Percentiles rank a stretch among this genome's conserved stretches.
Conservation (phyloP, 2,888 invertebrate genomes). For the Ditylenchus weischeri region DNA sequence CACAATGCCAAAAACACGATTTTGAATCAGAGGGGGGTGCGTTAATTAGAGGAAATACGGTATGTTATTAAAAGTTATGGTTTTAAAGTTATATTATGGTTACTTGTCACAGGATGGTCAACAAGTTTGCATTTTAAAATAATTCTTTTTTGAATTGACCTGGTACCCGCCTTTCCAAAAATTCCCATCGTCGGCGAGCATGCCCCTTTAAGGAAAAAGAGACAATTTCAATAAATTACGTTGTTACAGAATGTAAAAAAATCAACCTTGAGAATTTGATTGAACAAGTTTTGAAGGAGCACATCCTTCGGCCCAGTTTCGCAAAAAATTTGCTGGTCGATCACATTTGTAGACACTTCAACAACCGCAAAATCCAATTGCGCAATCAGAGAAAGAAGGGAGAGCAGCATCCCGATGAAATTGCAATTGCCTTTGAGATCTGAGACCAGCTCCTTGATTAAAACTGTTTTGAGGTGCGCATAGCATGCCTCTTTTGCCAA, state of each 20-base stretch:
- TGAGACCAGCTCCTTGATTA: constrained; percentile 19
- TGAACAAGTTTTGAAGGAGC: constrained; percentile 2
- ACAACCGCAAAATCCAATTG: constrained; percentile 15
- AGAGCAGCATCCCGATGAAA: constrained; percentile 21
- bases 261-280: neutral
- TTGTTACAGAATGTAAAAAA: constrained; percentile 5
- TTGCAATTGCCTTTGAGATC: constrained; percentile 27
- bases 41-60: too few relatives aligned
- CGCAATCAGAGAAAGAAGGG: constrained; percentile 11
- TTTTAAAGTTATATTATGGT: too few relatives aligned
- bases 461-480: constrained; percentile 13
- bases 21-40: too few relatives aligned
- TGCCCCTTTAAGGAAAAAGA: too few relatives aligned
- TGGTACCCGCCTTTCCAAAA: too few relatives aligned
- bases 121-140: too few relatives aligned
- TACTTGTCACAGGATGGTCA: too few relatives aligned
- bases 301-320: neutral
- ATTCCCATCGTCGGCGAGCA: too few relatives aligned
- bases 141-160: too few relatives aligned
- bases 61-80: too few relatives aligned
- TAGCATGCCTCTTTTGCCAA: constrained; percentile 21
- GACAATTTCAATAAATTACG: too few relatives aligned
- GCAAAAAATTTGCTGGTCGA: neutral
- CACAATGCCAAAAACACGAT: too few relatives aligned
- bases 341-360: neutral